A percentile compares a stretch with the other conserved stretches of the same genome.
Evolutionary conservation across 92 coral and sea anemone species (phyloP).

Genomic region (Zoanthus gigantus): DNA sequence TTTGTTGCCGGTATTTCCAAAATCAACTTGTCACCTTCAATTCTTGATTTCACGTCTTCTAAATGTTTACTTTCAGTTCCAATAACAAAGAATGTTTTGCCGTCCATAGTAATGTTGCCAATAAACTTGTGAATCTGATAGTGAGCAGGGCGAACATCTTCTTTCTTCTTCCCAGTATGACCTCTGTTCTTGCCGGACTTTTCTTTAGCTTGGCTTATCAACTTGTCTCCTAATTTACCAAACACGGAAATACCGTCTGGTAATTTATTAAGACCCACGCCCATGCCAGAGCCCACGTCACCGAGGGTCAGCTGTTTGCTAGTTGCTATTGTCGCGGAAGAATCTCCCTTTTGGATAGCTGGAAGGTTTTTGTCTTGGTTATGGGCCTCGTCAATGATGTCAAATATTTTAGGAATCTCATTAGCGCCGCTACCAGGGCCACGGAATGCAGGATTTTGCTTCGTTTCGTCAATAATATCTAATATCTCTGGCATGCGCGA

Average conservation of each 20-base stretch:
- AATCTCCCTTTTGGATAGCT: conserved; percentile 53
- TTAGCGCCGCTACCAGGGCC: conserved; percentile 74
- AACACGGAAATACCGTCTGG: conserved; percentile 90
- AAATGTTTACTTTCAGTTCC: conserved; percentile 95
- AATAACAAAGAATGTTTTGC: conserved; percentile 84
- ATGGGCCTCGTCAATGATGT: conserved; percentile 94
- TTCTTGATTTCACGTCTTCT: conserved; percentile 70
- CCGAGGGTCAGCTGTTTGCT: conserved; percentile 93
- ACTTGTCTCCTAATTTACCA: conserved; percentile 82
- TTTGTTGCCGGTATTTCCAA: conserved; percentile 80
- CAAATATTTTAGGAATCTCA: conserved; percentile 94
- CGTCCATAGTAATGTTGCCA: conserved; percentile 97
- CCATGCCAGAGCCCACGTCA: conserved; percentile 98
- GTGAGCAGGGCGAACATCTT: conserved; percentile 16
- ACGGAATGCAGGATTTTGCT: conserved; percentile 48
- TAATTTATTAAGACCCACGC: conserved; percentile 83
- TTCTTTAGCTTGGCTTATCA: conserved; percentile 56
- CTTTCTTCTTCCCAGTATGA: conserved; percentile 58
- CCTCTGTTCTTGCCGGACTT: conserved; percentile 57
- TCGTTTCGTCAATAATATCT: conserved; percentile 85
- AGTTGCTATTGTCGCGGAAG: conserved; percentile 98
- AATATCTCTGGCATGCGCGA: conserved; percentile 78
- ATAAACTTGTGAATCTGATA: conserved; percentile 79
- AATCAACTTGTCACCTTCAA: conserved; percentile 79
- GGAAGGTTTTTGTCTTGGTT: conserved; percentile 59